A percentile compares a stretch with the other conserved stretches of the same genome.
Conservation (phyloP, 2,797 vertebrate species). For the Meda fulgida region DNA sequence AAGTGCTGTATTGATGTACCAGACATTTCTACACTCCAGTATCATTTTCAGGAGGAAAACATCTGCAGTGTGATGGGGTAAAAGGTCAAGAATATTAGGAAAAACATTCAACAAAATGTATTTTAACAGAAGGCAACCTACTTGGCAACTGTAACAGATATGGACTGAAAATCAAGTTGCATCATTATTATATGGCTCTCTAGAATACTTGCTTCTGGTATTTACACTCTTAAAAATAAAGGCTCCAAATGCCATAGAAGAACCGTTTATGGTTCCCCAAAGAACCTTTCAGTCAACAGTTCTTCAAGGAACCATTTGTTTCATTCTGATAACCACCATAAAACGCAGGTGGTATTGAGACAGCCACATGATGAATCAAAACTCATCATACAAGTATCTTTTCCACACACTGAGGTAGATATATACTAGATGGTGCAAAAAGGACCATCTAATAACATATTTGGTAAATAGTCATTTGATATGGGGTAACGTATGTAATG, state of each 20-base stretch:
- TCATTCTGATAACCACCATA: not conserved
- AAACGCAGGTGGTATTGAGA: not conserved
- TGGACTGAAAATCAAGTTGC: not conserved
- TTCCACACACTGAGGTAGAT: not conserved
- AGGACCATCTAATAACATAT: not conserved
- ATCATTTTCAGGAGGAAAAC: not conserved
- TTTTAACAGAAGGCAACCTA: not conserved
- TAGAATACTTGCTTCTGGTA: not conserved
- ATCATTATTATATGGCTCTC: not conserved
- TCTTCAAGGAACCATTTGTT: not conserved
- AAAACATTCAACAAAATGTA: not conserved
- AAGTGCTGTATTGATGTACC: not conserved
- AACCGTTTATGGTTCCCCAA: not conserved
- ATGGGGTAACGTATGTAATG: not conserved
- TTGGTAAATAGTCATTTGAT: not conserved
- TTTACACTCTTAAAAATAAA: not conserved
- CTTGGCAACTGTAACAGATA: not conserved
- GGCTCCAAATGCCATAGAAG: not conserved
- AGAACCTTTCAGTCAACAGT: not conserved
- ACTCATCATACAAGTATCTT: too few relatives aligned
- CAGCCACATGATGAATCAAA: not conserved
- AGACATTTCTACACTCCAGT: not conserved
- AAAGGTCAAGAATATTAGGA: not conserved
- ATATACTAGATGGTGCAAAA: not conserved
- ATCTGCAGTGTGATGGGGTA: not conserved